Conservation (phyloP, 1,140 invertebrate species). For the Brachionus manjavacas region DNA sequence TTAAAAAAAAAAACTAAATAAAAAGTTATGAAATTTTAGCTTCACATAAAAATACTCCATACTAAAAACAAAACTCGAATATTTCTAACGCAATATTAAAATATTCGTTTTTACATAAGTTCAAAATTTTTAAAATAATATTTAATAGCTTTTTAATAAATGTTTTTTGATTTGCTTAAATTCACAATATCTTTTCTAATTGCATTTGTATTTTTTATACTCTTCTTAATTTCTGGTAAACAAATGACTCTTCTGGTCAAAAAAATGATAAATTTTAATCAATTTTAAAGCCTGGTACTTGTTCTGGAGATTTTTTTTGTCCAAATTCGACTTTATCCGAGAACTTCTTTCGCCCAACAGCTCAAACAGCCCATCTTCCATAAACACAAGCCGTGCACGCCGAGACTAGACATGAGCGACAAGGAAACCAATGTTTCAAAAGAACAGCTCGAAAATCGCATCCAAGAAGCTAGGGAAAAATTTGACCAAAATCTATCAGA, state of each 20-base stretch:
- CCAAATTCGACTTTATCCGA: constrained; percentile 37
- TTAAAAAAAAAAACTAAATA: too few species aligned
- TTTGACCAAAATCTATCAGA: constrained; percentile 29
- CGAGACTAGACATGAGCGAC: neutral
- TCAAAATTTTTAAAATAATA: neutral
- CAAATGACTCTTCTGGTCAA: neutral
- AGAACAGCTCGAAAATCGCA: neutral
- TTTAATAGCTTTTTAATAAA: neutral
- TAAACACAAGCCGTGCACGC: neutral
- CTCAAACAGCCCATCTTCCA: neutral
- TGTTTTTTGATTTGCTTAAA: constrained; percentile 38
- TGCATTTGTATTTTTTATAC: constrained; percentile 17
- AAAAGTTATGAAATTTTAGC: too few species aligned
- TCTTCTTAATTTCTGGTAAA: constrained; percentile 39
- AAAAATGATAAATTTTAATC: too few species aligned
- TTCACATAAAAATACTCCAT: too few species aligned
- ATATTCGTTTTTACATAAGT: neutral
- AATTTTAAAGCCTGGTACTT: constrained; percentile 35
- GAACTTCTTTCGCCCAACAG: constrained; percentile 7
- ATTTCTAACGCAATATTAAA: neutral
- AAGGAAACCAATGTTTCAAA: neutral
- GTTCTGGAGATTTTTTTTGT: constrained; percentile 36
- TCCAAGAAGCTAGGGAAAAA: neutral
- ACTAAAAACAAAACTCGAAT: neutral
- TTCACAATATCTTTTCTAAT: constrained; percentile 36